A percentile compares a stretch with the other conserved stretches of the same genome.
Conservation (phyloP, 2,113 vertebrate genomes). For the Sapayoa aenigma region DNA sequence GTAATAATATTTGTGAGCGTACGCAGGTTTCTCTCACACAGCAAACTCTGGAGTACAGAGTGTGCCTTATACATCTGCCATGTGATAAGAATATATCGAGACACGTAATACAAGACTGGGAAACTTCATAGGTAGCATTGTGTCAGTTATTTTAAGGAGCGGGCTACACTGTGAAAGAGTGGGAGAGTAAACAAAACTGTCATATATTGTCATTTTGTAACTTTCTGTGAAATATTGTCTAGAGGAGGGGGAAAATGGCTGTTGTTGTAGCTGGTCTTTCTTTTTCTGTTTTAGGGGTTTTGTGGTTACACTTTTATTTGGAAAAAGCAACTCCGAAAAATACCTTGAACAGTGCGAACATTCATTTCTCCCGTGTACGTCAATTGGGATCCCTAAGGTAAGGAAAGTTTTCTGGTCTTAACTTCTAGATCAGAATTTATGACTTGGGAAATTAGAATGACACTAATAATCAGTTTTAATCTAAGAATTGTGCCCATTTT, state of each 20-base stretch:
- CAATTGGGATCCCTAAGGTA: slow-evolving; percentile 91
- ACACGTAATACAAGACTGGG: not conserved
- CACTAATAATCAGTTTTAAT: not conserved
- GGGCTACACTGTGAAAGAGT: not conserved
- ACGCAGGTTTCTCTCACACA: not conserved
- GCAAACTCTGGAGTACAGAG: not conserved
- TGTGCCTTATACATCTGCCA: not conserved
- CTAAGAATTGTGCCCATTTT: not conserved
- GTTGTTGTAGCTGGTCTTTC: not conserved
- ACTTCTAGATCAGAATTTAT: not conserved
- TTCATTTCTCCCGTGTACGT: slow-evolving; percentile 87
- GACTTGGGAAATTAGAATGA: not conserved
- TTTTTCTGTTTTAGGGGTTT: slow-evolving; percentile 81
- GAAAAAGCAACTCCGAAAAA: slow-evolving; percentile 96
- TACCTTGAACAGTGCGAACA: slow-evolving; percentile 95
- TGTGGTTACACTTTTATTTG: slow-evolving; percentile 92
- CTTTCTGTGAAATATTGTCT: not conserved
- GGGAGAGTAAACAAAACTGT: not conserved
- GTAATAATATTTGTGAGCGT: not conserved
- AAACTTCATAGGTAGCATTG: not conserved
- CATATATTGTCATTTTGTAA: not conserved
- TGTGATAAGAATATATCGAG: not conserved
- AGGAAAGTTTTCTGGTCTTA: not conserved
- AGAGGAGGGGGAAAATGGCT: not conserved
- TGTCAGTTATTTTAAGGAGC: not conserved